Base-by-base conservation (phyloP, 2,113 vertebrate species). In the Stegostoma tigrinum region DNA sequence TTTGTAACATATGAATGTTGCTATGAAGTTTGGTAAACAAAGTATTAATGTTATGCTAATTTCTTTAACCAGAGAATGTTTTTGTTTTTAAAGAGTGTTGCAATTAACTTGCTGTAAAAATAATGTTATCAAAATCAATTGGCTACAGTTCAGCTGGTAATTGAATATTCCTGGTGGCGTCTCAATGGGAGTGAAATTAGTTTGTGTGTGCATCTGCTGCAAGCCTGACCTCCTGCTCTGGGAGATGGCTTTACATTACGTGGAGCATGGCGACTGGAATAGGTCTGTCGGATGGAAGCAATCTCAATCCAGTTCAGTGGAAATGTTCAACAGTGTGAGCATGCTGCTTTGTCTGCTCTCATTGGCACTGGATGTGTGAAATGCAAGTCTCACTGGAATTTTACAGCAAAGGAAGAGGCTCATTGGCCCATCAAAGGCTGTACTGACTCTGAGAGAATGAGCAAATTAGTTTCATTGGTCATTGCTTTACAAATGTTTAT, bases 21-120 rank as follows among this genome's bases (percentile, higher is more conserved):
- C 86, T 15, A 55, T 89, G 85, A 87, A 12, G 4, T 61, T 55
- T 61, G 87, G 87, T 55, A 61, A 34, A 0, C 27, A 15, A 17
- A 83, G 0, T 64, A 55, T 90, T 90, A 34, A 90, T 90, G 52
- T 90, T 61, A 30, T 86, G 70, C 45, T 86, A 45, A 86, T 21
- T 3, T 42, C 24, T 30, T 90, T 87, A 64, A 90, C 87, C 87
- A 90, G 87, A 55, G 48, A n/a, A 61, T 61, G 4, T 27, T 48
- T 48, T 48, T 48, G 48, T 48, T n/a, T 61, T 90, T 61, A n/a
- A 90, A 52, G 52, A 90, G 87, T 14, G 61, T 45, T 94, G 21
- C 5, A 45, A 94, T 68, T 94, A 94, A 94, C 27, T 70, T 48
- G 64, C 91, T 94, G 91, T 70, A n/a, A 70, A 94, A 94, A 70